phyloP scores from a whole-genome alignment of 2,797 vertebrate species.

The Peromyscus eremicus region DNA sequence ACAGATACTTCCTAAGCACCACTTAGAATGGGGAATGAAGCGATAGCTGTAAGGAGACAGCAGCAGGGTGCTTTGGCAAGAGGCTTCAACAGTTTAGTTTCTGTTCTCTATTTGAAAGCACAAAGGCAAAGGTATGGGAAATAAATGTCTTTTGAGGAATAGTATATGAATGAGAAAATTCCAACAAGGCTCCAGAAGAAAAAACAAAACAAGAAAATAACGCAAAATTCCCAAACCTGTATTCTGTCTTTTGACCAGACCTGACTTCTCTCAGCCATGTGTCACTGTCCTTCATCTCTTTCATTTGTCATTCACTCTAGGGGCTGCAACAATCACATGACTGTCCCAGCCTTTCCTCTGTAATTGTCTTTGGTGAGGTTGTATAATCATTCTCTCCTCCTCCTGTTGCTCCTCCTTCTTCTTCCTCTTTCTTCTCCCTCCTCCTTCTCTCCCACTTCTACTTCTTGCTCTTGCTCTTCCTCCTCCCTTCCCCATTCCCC shows the following conservation, averaged over 20 bases:
- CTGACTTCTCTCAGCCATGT: background rate
- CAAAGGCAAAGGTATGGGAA: background rate
- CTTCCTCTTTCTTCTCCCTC: background rate
- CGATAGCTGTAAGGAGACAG: background rate
- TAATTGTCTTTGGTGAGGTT: background rate
- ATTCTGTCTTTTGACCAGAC: background rate
- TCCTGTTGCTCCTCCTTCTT: rapidly evolving
- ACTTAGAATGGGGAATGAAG: background rate
- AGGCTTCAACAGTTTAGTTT: background rate
- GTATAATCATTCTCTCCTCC: background rate
- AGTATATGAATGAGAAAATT: slow-evolving; percentile 23
- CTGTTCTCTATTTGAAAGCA: slow-evolving; percentile 41
- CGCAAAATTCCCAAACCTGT: background rate
- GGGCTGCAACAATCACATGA: background rate
- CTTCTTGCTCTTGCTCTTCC: background rate
- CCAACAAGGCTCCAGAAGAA: background rate
- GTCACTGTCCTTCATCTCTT: background rate
- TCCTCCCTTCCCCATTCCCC: no score
- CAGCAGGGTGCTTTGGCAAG: slow-evolving; percentile 9
- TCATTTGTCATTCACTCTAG: background rate
- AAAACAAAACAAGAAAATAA: background rate
- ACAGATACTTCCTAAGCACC: slow-evolving; percentile 40
- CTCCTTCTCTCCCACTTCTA: background rate
- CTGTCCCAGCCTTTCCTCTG: background rate
- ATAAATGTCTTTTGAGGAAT: background rate